These are phyloP conservation scores for Oreochromis niloticus DNA, from an alignment of 2,113 vertebrate species.

Conservation along the genomic window DNA sequence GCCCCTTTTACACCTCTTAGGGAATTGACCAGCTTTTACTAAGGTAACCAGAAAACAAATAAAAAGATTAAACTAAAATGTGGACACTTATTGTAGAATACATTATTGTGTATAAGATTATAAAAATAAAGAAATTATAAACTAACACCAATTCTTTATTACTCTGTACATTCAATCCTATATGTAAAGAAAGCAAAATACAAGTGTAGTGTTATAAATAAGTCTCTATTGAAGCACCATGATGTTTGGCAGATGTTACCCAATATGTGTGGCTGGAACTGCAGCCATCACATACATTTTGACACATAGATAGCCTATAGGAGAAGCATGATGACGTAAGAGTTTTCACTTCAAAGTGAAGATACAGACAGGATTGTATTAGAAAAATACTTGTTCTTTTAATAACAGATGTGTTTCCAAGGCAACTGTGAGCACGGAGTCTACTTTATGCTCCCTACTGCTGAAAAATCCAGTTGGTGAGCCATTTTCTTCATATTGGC, in stretches of 20 bases:
- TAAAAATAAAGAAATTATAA: not conserved
- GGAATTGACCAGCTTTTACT: not conserved
- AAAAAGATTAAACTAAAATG: not conserved
- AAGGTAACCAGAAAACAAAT: not conserved
- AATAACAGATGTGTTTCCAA: slow-evolving; percentile 47
- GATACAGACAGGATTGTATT: not conserved
- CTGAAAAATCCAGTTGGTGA: not conserved
- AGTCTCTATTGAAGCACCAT: not conserved
- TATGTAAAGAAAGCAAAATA: not conserved
- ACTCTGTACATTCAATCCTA: not conserved
- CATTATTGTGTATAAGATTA: not conserved
- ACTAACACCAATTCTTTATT: not conserved
- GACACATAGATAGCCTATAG: not conserved
- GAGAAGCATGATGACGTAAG: not conserved
- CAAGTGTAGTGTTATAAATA: not conserved
- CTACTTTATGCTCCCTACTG: not conserved
- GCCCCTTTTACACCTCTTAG: not conserved
- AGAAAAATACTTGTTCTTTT: not conserved
- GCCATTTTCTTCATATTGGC: not conserved
- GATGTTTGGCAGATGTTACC: not conserved
- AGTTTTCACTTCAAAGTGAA: not conserved
- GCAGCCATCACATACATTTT: not conserved
- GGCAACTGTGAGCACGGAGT: slow-evolving; percentile 35
- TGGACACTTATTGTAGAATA: not conserved
- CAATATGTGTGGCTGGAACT: not conserved